Conservation (phyloP, 2,113 vertebrate species). For the Syrrhaptes paradoxus region DNA sequence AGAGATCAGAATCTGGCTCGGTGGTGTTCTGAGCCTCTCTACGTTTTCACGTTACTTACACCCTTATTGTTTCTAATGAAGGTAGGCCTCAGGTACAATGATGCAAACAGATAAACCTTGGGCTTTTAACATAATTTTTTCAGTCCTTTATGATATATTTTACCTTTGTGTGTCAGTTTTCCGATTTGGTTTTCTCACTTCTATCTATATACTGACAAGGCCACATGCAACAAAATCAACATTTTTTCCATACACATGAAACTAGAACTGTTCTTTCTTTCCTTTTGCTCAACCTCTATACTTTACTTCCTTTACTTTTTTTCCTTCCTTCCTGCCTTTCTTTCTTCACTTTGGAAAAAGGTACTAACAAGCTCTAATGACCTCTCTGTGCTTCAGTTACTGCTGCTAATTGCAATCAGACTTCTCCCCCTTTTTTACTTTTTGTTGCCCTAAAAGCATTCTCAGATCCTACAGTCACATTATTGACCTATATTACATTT, state of each 20-base stretch:
- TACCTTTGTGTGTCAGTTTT: not conserved
- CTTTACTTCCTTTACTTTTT: not conserved
- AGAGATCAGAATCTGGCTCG: not conserved
- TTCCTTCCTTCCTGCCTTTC: not conserved
- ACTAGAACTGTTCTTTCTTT: not conserved
- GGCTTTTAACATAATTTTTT: not conserved
- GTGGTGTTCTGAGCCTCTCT: not conserved
- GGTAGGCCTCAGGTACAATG: not conserved
- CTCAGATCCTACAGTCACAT: not conserved
- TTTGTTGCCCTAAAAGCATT: not conserved
- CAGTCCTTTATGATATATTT: not conserved
- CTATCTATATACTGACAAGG: not conserved
- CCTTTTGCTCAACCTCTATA: not conserved
- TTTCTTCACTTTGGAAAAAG: not conserved
- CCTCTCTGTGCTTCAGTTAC: not conserved
- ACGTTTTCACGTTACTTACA: not conserved
- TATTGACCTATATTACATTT: not conserved
- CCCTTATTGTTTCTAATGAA: not conserved
- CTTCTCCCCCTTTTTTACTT: not conserved
- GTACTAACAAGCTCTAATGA: not conserved
- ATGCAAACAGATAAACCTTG: not conserved
- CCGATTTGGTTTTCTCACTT: not conserved
- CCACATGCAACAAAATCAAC: not conserved
- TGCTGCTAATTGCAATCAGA: not conserved
- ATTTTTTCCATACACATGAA: not conserved